Percentiles rank a stretch among this genome's conserved stretches.
Conservation (phyloP, 2,888 invertebrate species). For the Eristalis intricaria region DNA sequence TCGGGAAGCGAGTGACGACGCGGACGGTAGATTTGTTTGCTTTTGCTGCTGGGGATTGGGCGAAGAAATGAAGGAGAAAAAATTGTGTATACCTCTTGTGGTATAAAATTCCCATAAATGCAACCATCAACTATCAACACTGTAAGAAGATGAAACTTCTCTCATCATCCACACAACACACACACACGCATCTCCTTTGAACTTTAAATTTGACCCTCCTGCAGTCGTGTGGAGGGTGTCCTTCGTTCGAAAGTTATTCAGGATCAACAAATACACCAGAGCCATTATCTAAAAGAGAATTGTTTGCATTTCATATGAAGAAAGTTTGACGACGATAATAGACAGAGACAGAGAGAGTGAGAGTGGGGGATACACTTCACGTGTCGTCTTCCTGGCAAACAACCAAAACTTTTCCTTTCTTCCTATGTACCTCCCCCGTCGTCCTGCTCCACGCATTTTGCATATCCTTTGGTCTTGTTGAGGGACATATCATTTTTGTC, state of each 20-base stretch:
- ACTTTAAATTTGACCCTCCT: constrained; percentile 47
- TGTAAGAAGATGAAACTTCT: constrained; percentile 28
- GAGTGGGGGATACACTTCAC: background rate
- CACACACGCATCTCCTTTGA: constrained; percentile 20
- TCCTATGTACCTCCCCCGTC: too few species aligned
- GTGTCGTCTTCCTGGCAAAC: constrained; percentile 20
- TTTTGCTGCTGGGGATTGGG: background rate
- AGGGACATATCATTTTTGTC: constrained; percentile 11
- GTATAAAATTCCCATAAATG: constrained; percentile 67
- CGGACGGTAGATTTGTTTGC: background rate
- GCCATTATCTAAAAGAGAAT: constrained; percentile 67
- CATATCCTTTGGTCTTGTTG: background rate
- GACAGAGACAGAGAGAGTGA: background rate
- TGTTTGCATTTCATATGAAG: constrained; percentile 70
- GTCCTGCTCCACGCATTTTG: background rate
- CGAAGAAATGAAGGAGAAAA: constrained; percentile 33
- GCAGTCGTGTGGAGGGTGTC: background rate
- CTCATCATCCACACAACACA: constrained; percentile 20
- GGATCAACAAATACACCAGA: constrained; percentile 68
- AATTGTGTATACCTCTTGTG: constrained; percentile 52
- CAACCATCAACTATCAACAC: constrained; percentile 34
- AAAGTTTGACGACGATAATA: constrained; percentile 43
- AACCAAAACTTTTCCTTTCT: constrained; percentile 22
- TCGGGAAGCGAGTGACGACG: background rate
- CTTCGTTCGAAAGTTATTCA: constrained; percentile 54